These are phyloP conservation scores for Craseonycteris thonglongyai DNA, from an alignment of 2,113 vertebrate species.

Conservation along the genomic window DNA sequence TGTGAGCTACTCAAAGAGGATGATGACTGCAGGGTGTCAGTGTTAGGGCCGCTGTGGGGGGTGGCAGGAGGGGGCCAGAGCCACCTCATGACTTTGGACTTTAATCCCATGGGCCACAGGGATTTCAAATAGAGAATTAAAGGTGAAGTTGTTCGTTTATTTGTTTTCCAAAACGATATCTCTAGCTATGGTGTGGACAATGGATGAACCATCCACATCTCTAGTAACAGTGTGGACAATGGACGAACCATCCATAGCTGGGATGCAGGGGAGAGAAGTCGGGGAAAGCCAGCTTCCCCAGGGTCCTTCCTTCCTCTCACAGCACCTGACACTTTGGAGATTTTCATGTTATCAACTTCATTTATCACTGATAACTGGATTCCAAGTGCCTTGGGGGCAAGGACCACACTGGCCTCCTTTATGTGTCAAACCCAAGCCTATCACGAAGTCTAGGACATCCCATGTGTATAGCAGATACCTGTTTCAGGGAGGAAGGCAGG, in stretches of 20 bases:
- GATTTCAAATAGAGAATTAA: neutral
- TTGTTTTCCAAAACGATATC: neutral
- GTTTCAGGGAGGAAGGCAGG: neutral
- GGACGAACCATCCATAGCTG: neutral
- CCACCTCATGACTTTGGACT: neutral
- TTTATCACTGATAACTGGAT: neutral
- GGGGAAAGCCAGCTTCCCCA: neutral
- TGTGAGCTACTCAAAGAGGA: neutral
- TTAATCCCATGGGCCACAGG: neutral
- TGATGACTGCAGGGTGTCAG: neutral
- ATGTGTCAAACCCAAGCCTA: neutral
- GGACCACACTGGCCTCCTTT: neutral
- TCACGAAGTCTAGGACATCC: neutral
- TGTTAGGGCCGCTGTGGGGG: too few species aligned
- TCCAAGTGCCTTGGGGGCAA: neutral
- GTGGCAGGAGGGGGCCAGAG: neutral
- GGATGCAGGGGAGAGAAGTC: neutral
- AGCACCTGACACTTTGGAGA: neutral
- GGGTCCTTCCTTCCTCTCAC: neutral
- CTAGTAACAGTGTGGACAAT: neutral
- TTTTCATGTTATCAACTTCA: neutral
- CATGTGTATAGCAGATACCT: neutral
- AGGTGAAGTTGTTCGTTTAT: neutral
- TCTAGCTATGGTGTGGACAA: neutral
- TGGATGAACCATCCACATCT: neutral